A percentile compares a stretch with the other conserved stretches of the same genome.
phyloP scores from a whole-genome alignment of 2,113 vertebrate genomes.

The Uropsilus gracilis region DNA sequence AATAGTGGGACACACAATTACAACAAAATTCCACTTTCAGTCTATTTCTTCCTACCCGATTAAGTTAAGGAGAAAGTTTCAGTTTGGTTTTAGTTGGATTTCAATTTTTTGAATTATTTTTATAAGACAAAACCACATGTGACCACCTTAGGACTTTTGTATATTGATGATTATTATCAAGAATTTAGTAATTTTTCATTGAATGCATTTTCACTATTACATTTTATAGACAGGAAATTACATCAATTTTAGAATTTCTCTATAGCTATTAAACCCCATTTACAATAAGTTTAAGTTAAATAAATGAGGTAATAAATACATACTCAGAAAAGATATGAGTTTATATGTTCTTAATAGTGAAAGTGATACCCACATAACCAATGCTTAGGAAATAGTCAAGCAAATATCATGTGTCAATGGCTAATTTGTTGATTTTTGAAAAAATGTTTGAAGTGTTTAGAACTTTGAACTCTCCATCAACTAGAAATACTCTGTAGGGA shows the following conservation, averaged over 20 bases:
- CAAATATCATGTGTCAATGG: background rate
- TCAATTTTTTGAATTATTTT: background rate
- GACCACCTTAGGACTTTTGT: background rate
- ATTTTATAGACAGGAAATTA: background rate
- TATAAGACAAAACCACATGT: background rate
- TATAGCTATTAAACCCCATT: background rate
- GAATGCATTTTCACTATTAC: background rate
- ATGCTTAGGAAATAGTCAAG: background rate
- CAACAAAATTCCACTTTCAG: background rate
- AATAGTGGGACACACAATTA: background rate
- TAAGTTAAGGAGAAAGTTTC: background rate
- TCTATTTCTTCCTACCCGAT: background rate
- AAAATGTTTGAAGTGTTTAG: background rate
- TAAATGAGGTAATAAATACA: background rate
- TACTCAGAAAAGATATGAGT: background rate
- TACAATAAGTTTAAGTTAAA: slow-evolving; percentile 32
- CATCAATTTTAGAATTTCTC: background rate
- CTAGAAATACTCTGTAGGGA: background rate
- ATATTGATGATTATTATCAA: background rate
- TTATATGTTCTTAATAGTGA: background rate
- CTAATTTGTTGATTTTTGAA: background rate
- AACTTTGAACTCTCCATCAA: background rate
- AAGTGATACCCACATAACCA: background rate
- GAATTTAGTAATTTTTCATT: background rate
- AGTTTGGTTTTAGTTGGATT: background rate